phyloP scores from a whole-genome alignment of 1,140 invertebrate species.

The Platyscapa corneri region DNA sequence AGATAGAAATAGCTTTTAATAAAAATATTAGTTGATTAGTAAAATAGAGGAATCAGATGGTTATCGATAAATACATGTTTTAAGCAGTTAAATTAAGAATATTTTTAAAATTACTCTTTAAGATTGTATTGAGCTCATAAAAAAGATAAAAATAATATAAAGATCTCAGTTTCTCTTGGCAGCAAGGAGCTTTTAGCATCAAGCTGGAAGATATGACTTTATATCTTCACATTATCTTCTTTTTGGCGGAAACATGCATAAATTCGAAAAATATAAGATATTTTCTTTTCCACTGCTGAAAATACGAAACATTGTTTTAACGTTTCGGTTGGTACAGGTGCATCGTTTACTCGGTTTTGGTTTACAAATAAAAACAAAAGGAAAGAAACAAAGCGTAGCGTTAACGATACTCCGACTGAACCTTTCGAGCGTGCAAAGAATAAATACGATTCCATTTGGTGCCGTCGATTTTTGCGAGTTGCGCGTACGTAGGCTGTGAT shows the following conservation, averaged over 20 bases:
- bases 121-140: no score
- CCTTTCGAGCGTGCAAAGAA: neutral
- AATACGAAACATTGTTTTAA: neutral
- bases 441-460: conserved; percentile 2
- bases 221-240: no score
- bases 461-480: conserved; percentile 17
- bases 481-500: neutral
- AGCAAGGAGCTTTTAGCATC: neutral
- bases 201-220: neutral
- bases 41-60: no score
- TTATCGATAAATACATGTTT: no score
- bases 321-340: neutral
- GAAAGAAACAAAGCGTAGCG: no score
- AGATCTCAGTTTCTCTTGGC: neutral
- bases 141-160: neutral
- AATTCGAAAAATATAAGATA: no score
- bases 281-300: neutral
- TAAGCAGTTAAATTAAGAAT: no score
- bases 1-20: no score
- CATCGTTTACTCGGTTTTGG: no score
- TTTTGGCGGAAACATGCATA: no score
- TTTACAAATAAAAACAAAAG: neutral
- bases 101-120: no score
- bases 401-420: neutral
- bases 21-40: no score